Percentiles rank a stretch among this genome's conserved stretches.
Evolutionary conservation across 1,140 invertebrate species (phyloP).

Genomic region (Drosophila paulistorum): DNA sequence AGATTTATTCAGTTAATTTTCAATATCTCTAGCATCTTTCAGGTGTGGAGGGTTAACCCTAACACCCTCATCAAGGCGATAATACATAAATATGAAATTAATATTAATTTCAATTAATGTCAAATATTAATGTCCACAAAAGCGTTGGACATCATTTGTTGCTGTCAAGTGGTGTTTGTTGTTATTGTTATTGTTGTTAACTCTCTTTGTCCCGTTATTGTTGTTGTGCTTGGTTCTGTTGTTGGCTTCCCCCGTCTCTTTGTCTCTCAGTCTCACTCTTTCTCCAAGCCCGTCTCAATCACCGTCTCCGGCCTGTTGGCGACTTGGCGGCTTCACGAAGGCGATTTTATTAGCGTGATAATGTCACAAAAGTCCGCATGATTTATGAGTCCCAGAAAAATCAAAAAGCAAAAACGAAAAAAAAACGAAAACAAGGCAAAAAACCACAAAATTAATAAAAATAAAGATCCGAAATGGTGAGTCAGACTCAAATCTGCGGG

Average conservation of each 20-base stretch:
- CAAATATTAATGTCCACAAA: slow-evolving; percentile 82
- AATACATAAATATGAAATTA: slow-evolving; percentile 80
- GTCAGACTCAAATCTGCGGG: slow-evolving; percentile 32
- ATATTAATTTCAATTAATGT: slow-evolving; percentile 83
- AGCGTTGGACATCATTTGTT: slow-evolving; percentile 81
- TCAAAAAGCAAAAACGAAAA: background rate
- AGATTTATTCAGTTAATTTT: too few species aligned
- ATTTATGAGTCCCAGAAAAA: slow-evolving; percentile 71
- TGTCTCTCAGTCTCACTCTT: background rate
- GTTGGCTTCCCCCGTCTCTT: slow-evolving; percentile 42
- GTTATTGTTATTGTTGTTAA: slow-evolving; percentile 27
- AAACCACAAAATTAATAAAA: background rate
- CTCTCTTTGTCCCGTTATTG: slow-evolving; percentile 26
- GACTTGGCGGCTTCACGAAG: slow-evolving; percentile 55
- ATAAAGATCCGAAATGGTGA: slow-evolving; percentile 25
- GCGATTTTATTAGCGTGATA: slow-evolving; percentile 83
- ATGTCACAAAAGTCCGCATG: slow-evolving; percentile 79
- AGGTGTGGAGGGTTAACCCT: background rate
- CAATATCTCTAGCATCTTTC: too few species aligned
- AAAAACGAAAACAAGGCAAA: background rate
- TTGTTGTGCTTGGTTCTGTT: slow-evolving; percentile 26
- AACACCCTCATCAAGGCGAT: slow-evolving; percentile 24
- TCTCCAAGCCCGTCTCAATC: background rate
- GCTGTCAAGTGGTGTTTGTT: slow-evolving; percentile 59
- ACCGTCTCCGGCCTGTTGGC: slow-evolving; percentile 47